Base-by-base conservation (phyloP, 2,113 vertebrate species). In the Fregetta grallaria region DNA sequence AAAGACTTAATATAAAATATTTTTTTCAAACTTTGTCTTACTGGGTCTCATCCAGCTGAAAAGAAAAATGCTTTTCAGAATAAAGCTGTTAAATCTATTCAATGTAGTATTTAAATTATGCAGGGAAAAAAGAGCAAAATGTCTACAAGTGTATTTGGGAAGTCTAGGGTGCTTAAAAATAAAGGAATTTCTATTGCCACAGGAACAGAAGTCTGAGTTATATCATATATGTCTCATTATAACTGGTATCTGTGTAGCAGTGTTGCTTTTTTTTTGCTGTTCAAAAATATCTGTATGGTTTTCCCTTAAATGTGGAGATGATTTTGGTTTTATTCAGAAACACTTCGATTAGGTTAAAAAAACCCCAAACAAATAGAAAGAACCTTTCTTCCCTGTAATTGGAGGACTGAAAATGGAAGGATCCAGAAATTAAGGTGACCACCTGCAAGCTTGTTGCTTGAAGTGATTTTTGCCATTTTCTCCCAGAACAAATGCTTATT, bases 241-340 rank as follows among this genome's bases (percentile, higher is more conserved):
- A 88, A 67, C 67, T 84, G 32, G 16, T 88, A 75, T 66, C 53
- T 82, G 25, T 85, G 68, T 77, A 83, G 62, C 44, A 75, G 30
- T 26, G 36, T 82, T 88, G 34, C 15, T 50, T 81, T 87, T 86
- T 92, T 65, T 83, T n/a, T 91, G 59, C 71, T 29, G 21, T 82
- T 76, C 45, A 14, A 85, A 96, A 90, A 77, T 42, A 79, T 68
- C 53, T 86, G n/a, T 71, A 29, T 80, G 1, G 7, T 67, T 85
- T 96, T 92, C 36, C 16, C 74, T 85, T 81, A 90, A 76, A 88
- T 6, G 8, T 50, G 70, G 52, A 66, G 38, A 85, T 90, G 91
- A 79, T 88, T 90, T 94, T 93, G 65, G 6, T 36, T 92, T 94
- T 93, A 94, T 97, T 92, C 58, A 47, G 74, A 96, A 96, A 82